A percentile compares a stretch with the other conserved stretches of the same genome.
Evolutionary conservation across 2,797 vertebrate genomes (phyloP).

Genomic region (Poeciliopsis gracilis): DNA sequence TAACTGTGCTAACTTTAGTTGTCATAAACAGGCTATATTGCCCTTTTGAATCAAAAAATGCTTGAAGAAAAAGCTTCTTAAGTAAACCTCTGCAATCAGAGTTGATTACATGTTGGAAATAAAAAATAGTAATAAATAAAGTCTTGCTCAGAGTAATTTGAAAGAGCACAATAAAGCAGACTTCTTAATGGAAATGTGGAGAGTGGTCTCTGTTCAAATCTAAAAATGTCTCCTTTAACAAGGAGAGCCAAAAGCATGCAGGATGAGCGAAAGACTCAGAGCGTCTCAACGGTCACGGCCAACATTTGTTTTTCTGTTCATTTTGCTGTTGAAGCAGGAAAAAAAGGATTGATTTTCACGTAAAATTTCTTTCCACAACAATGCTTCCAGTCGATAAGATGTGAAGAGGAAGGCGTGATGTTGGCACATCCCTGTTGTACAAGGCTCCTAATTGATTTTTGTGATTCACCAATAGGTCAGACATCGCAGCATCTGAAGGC

Average conservation of each 20-base stretch:
- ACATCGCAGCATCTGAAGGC: slow-evolving; percentile 2
- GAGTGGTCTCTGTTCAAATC: neutral
- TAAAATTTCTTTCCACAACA: neutral
- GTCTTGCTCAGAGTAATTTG: neutral
- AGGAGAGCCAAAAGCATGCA: neutral
- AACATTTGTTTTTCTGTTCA: neutral
- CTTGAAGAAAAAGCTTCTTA: neutral
- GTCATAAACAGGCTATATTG: no score
- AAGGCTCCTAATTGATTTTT: slow-evolving; percentile 24
- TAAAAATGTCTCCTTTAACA: neutral
- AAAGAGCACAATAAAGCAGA: neutral
- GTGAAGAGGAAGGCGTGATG: neutral
- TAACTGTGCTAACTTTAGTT: no score
- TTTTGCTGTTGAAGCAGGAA: slow-evolving; percentile 17
- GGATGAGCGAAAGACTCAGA: neutral
- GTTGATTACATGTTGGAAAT: neutral
- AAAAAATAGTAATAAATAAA: neutral
- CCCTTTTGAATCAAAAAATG: neutral
- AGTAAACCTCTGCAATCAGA: neutral
- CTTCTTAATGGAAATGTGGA: neutral
- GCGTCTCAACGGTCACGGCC: neutral
- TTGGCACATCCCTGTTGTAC: slow-evolving; percentile 14
- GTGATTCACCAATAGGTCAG: slow-evolving; percentile 9
- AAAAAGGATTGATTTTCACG: slow-evolving; percentile 44
- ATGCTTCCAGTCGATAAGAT: slow-evolving; percentile 6